Evolutionary conservation across 2,113 vertebrate species (phyloP), one percentile per base, ranked within the genome.

Genomic region (Lichenostomus cassidix): DNA sequence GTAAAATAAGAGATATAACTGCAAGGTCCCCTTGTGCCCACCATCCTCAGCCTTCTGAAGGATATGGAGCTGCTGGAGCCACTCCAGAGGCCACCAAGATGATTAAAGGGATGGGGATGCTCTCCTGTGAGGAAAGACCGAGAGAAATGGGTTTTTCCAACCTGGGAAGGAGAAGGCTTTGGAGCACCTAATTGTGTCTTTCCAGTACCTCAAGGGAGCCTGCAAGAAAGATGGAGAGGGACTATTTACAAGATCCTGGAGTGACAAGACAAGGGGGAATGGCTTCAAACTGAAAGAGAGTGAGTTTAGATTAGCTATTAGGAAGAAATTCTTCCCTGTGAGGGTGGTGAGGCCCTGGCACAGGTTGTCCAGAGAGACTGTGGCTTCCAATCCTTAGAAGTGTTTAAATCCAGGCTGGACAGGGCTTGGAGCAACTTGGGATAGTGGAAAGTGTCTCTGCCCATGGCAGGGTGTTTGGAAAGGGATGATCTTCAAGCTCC

Each of bases 401-500:
- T 47, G 20, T 53, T 11, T 5, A 76, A 49, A 1, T 2, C 35
- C 10, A 31, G 25, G 3, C 0, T 42, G 18, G 31, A 62, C 3
- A 7, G 14, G 12, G 3, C 5, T 55, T 41, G 10, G 35, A 76
- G 8, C 35, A 35, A 37, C 17, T 14, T 76, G 55, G 15, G 0
- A 0, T 5, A 4, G 35, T 49, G 55, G 10, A 69, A 42, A 4
- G 1, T 49, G 22, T 62, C 41, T 25, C 8, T 69, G 10, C 14
- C 10, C 24, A 4, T 41, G 14, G 17, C 41, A 22, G 21, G 3
- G 20, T 3, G 6, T 7, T 31, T 89, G 25, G 44, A 55, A 69
- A 5, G 21, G 7, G 2, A 11, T 60, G 24, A 1, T 5, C 9
- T 68, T 55, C 6, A 13, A 22, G 2, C 3, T 62, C 41, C 17